Evolutionary conservation across 2,113 vertebrate genomes (phyloP).

Genomic region (Pseudorhombus dupliciocellatus): DNA sequence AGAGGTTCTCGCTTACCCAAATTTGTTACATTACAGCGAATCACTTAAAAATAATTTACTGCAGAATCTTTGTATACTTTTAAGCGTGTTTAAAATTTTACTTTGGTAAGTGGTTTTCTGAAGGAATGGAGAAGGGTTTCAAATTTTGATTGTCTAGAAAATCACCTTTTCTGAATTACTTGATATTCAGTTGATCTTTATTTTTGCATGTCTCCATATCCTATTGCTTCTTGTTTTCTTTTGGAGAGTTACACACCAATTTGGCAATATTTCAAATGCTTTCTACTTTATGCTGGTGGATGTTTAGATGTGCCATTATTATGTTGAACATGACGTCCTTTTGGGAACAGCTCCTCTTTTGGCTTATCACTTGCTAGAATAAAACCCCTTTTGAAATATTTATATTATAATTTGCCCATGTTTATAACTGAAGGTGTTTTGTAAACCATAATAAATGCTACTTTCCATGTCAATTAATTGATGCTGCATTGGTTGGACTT

Average conservation of each 20-base stretch:
- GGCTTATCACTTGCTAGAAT: conserved; percentile 33
- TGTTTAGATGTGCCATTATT: conserved; percentile 51
- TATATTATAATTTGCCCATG: conserved; percentile 51
- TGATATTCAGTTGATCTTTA: conserved; percentile 21
- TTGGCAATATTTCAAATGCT: conserved; percentile 31
- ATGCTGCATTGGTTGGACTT: not conserved
- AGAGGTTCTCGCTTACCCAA: conserved; percentile 35
- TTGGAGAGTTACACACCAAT: conserved; percentile 22
- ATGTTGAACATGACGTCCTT: conserved; percentile 22
- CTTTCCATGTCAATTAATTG: conserved; percentile 26
- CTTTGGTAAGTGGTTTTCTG: conserved; percentile 15
- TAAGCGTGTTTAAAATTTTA: conserved; percentile 29
- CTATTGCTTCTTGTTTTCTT: conserved; percentile 24
- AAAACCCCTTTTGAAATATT: conserved; percentile 38
- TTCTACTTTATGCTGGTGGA: conserved; percentile 35
- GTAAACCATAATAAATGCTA: conserved; percentile 62
- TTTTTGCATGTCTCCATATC: conserved; percentile 52
- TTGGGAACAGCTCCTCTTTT: conserved; percentile 19
- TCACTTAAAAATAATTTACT: conserved; percentile 28
- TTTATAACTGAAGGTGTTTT: conserved; percentile 50
- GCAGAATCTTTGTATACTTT: conserved; percentile 26
- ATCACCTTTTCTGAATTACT: conserved; percentile 3
- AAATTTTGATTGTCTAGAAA: conserved; percentile 27
- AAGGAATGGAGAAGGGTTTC: conserved; percentile 13
- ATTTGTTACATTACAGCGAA: conserved; percentile 36